Percentiles rank a stretch among this genome's conserved stretches.
Evolutionary conservation across 2,113 vertebrate species (phyloP).

Genomic region (Leucosticte australis): DNA sequence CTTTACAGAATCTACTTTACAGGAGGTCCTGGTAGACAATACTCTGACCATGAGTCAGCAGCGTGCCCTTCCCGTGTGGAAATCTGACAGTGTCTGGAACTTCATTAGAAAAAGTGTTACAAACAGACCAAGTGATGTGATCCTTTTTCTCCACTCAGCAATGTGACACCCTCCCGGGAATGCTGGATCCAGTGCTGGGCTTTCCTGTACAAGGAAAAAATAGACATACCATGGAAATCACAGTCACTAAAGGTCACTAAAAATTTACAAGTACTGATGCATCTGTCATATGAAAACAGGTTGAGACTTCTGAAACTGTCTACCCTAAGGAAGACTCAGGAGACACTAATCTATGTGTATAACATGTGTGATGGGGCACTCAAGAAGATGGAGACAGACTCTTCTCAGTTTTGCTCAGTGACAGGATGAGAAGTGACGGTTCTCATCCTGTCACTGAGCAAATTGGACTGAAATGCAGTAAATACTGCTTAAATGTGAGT

Average conservation of each 20-base stretch:
- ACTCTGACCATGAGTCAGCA: not conserved
- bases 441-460: too few species aligned
- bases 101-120: not conserved
- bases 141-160: not conserved
- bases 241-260: not conserved
- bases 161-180: not conserved
- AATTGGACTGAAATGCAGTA: not conserved
- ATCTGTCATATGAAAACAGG: not conserved
- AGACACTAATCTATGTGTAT: not conserved
- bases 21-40: fast-evolving
- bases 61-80: not conserved
- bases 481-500: not conserved
- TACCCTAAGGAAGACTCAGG: not conserved
- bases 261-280: not conserved
- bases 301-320: not conserved
- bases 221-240: not conserved
- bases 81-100: not conserved
- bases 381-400: not conserved
- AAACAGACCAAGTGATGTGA: not conserved
- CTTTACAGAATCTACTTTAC: not conserved
- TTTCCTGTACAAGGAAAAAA: not conserved
- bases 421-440: not conserved
- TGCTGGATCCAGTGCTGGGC: not conserved
- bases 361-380: not conserved
- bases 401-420: not conserved